Base-by-base conservation (phyloP, 2,888 invertebrate species). In the Pseudococcus viburni region DNA sequence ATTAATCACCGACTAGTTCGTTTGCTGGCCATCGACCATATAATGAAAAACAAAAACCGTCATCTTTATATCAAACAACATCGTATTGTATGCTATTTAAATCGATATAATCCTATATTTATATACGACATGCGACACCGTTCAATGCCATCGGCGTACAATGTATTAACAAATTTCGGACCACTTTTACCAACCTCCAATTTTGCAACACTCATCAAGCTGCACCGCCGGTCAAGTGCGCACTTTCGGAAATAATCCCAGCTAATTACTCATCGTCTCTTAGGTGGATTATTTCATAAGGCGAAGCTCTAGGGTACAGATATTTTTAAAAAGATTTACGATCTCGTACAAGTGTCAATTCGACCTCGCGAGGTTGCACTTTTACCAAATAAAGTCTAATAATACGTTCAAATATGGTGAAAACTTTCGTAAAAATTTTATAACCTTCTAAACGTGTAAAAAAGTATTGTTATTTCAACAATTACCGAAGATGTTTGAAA, bases 161-260 rank as follows among this genome's bases (percentile, higher is more conserved):
- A 33, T 33, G 68, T 73, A 73, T 33, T 73, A 15, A 33, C 68
- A 8, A 73, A 73, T 33, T 33, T 73, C 68, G 33, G 26, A 73
- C 68, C 26, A 73, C 68, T 73, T 73, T 73, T 73, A 73, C 68
- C 19, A 33, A 33, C 26, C 26, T 59, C 19, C 59, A 12, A 12
- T 73, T 73, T 73, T 73, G 68, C n/a, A 73, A 73, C 33, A 9
- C 11, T 73, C 33, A 73, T 64, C 5, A 73, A 33, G 15, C 12
- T 73, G 68, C 3, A 73, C 33, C 26, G 68, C 33, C n/a, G 33
- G 33, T 33, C 68, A 73, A 73, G 3, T 19, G 68, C 68, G 12
- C 33, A 12, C 22, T 73, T 73, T 73, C 68, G 26, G 68, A 73
- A 73, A 33, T 73, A 33, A 73, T 73, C 33, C 1, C 68, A 55